A percentile compares a stretch with the other conserved stretches of the same genome.
These are phyloP conservation scores for Chaetops frenatus DNA, from an alignment of 2,113 vertebrate species.

Conservation along the genomic window DNA sequence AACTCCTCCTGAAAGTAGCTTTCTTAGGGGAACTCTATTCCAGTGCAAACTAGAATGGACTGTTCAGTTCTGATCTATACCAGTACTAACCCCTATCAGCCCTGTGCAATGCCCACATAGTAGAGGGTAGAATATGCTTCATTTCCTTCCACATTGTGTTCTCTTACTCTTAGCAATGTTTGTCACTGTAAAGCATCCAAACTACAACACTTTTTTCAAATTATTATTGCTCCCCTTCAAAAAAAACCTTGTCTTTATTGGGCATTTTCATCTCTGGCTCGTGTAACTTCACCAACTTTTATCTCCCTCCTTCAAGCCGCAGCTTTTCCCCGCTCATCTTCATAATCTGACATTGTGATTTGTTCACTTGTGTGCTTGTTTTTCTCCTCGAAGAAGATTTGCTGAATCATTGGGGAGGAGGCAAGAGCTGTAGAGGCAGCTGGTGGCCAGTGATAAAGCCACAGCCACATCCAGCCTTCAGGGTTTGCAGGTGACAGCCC, in stretches of 20 bases:
- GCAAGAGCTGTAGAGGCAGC: conserved; percentile 50
- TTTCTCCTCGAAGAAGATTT: conserved; percentile 62
- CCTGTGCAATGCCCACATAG: background rate
- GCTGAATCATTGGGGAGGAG: conserved; percentile 71
- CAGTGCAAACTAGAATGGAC: background rate
- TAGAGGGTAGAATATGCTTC: background rate
- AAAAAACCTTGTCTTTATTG: background rate
- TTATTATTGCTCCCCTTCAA: background rate
- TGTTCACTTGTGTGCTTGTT: conserved; percentile 58
- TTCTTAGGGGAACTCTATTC: background rate
- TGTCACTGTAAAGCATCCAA: background rate
- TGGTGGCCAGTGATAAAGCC: conserved; percentile 69
- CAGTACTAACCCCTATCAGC: background rate
- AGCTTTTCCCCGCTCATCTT: background rate
- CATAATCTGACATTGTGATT: conserved; percentile 79
- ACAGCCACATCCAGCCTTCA: background rate
- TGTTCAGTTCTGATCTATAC: background rate
- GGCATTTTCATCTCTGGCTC: background rate
- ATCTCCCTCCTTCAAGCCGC: background rate
- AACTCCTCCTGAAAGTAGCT: background rate
- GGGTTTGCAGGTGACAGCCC: conserved; percentile 2
- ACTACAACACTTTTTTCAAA: background rate
- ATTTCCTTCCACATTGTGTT: background rate
- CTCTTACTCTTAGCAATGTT: background rate
- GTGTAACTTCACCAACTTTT: background rate